Percentiles rank a stretch among this genome's conserved stretches.
These are phyloP conservation scores for Ceratitis capitata DNA, from an alignment of 1,140 invertebrate genomes.

Conservation along the genomic window DNA sequence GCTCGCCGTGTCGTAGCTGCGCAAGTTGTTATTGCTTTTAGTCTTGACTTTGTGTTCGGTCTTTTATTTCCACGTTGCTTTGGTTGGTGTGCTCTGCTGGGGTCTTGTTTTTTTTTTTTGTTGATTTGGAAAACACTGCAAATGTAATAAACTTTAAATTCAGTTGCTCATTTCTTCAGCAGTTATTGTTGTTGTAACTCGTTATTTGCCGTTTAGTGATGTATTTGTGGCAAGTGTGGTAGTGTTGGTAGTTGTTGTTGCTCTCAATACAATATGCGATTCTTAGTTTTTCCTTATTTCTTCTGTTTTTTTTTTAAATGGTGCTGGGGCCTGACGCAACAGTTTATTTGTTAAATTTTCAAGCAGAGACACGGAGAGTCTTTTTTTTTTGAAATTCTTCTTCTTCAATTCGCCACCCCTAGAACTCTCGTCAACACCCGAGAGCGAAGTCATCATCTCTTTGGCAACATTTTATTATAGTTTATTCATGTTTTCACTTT, in stretches of 20 bases:
- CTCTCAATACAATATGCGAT: background rate
- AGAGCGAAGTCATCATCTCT: background rate
- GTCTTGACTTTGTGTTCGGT: no score
- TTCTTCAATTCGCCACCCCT: background rate
- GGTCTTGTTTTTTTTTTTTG: no score
- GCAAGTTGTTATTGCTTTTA: background rate
- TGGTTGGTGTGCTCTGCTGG: background rate
- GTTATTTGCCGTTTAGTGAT: background rate
- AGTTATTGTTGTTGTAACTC: background rate
- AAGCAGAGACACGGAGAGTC: no score
- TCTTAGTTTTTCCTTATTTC: background rate
- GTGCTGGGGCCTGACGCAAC: background rate
- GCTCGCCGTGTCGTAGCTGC: background rate
- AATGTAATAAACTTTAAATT: slow-evolving; percentile 40
- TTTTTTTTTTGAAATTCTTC: no score
- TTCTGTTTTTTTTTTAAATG: background rate
- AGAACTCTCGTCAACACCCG: background rate
- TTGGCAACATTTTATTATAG: background rate
- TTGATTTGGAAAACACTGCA: background rate
- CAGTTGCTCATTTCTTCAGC: slow-evolving; percentile 33
- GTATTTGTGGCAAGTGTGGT: background rate
- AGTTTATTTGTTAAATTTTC: background rate
- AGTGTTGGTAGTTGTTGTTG: background rate
- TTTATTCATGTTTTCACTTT: slow-evolving; percentile 17
- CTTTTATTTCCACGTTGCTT: background rate